Conservation (phyloP, 2,888 invertebrate genomes). For the Dione juno region DNA sequence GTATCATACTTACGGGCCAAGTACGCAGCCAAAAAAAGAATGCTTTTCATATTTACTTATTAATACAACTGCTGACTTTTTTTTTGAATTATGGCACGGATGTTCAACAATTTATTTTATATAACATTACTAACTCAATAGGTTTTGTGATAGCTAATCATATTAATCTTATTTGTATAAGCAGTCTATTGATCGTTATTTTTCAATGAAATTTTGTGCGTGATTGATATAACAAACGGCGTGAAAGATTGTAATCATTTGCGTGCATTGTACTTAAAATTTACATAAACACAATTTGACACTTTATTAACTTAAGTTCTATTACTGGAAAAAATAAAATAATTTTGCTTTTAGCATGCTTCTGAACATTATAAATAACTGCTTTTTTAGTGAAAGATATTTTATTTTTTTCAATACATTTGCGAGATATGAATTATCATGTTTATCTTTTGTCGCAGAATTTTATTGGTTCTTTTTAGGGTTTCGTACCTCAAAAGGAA, state of each 20-base stretch:
- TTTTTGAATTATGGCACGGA: background rate
- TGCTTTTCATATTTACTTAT: constrained; percentile 6
- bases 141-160: constrained; percentile 1
- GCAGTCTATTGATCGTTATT: background rate
- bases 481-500: no score
- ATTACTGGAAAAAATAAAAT: no score
- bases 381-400: no score
- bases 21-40: background rate
- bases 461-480: background rate
- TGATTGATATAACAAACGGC: constrained; percentile 1
- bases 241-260: background rate
- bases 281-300: no score
- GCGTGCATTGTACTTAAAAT: background rate
- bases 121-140: background rate
- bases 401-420: no score
- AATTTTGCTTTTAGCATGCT: no score
- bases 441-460: background rate
- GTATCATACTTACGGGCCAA: background rate
- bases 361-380: no score
- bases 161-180: background rate
- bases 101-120: background rate
- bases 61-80: background rate
- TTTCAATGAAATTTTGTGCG: background rate
- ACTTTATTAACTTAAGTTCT: no score
- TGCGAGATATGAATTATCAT: background rate